Evolutionary conservation across 1,140 invertebrate genomes (phyloP), one percentile per base, ranked within the genome.

Genomic region (Aporrectodea caliginosa): DNA sequence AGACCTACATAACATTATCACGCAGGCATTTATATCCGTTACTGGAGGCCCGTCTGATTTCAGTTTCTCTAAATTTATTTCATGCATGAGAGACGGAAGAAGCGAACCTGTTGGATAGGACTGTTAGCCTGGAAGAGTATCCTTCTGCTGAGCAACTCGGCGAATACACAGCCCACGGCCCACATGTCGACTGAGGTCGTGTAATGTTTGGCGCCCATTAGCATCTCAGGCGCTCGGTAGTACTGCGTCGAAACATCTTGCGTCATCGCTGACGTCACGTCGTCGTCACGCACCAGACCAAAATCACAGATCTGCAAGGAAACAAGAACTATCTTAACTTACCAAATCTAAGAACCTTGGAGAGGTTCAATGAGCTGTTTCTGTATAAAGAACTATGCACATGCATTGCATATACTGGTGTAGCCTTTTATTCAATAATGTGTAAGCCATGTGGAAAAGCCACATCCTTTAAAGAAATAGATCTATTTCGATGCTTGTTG

Each of bases 271-370:
- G 94, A 93, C 82, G 91, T 92, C 79, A 88, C 85, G 77, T 99
- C 96, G 0, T 94, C 94, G 85, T 98, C 96, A 80, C 95, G 89
- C 2, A 97, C 96, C 84, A 98, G 89, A 1, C 97, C 96, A 89
- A 98, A 98, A 90, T 99, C 97, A 91, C 98, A 99, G 89, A 99
- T 99, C 93, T 94, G 84, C 12, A 83, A n/a, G n/a, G n/a, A n/a
- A n/a, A n/a, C n/a, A n/a, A n/a, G n/a, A n/a, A n/a, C n/a, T n/a
- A n/a, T n/a, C n/a, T n/a, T n/a, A n/a, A n/a, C n/a, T n/a, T n/a
- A n/a, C n/a, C n/a, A n/a, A n/a, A n/a, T n/a, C n/a, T n/a, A n/a
- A n/a, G n/a, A n/a, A n/a, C n/a, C n/a, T n/a, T n/a, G n/a, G n/a
- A n/a, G n/a, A n/a, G n/a, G n/a, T n/a, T n/a, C n/a, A n/a, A n/a